phyloP scores from a whole-genome alignment of 2,888 invertebrate species.

The Ectropis crepuscularia region DNA sequence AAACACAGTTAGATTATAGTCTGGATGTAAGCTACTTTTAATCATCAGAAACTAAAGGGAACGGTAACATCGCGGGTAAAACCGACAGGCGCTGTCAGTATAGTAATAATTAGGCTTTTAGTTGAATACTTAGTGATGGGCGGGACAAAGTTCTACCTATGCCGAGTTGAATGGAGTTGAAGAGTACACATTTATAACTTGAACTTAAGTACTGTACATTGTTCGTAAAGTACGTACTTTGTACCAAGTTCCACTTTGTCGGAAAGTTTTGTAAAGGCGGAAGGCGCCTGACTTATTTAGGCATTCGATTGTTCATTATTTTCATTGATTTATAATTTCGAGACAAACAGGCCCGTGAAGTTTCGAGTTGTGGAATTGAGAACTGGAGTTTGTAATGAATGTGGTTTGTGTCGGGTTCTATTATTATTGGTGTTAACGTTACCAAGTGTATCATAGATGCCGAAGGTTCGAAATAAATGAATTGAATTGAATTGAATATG shows the following conservation, averaged over 20 bases:
- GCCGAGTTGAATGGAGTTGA: conserved; percentile 15
- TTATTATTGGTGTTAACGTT: no score
- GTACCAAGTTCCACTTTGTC: conserved; percentile 18
- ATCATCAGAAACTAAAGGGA: no score
- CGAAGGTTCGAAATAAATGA: no score
- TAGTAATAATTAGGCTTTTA: conserved; percentile 16
- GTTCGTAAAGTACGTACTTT: conserved; percentile 11
- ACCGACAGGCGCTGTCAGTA: conserved; percentile 11
- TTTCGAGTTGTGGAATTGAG: conserved; percentile 8
- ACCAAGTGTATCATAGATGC: no score
- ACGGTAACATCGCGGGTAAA: conserved; percentile 2
- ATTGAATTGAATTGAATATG: no score
- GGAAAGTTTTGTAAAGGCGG: conserved; percentile 12
- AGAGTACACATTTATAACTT: conserved; percentile 15
- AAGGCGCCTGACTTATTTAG: conserved; percentile 11
- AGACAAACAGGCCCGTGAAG: conserved; percentile 3
- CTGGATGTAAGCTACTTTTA: no score
- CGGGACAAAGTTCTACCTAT: conserved; percentile 19
- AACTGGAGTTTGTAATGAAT: not conserved
- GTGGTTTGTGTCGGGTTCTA: no score
- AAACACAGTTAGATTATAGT: no score
- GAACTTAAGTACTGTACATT: conserved; percentile 10
- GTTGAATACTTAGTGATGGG: conserved; percentile 20
- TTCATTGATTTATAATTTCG: conserved; percentile 17
- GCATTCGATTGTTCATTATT: conserved; percentile 20